Percentiles rank a stretch among this genome's conserved stretches.
phyloP scores from a whole-genome alignment of 2,797 vertebrate species.

The Spinibarbus caldwelli region DNA sequence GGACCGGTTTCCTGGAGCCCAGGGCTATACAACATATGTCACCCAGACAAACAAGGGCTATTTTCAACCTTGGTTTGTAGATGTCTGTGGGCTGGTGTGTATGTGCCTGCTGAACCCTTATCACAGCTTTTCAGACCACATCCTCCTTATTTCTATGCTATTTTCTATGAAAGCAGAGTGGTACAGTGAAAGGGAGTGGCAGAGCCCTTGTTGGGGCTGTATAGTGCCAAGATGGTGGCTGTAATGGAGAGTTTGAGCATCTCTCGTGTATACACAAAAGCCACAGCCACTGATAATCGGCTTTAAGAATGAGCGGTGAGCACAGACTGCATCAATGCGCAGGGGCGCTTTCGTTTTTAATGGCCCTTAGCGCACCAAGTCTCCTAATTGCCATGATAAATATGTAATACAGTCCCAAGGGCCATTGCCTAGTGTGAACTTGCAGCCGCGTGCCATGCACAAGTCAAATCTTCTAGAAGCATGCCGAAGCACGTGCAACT shows the following conservation, averaged over 20 bases:
- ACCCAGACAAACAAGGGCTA: slow-evolving; percentile 65
- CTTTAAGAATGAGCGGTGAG: slow-evolving; percentile 7
- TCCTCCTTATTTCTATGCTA: slow-evolving; percentile 10
- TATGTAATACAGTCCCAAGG: slow-evolving; percentile 62
- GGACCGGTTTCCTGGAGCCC: slow-evolving; percentile 66
- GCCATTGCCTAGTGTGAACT: slow-evolving; percentile 15
- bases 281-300: slow-evolving; percentile 35
- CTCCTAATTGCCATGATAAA: slow-evolving; percentile 74
- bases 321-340: slow-evolving; percentile 12
- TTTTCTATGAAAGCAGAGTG: slow-evolving; percentile 26
- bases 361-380: slow-evolving; percentile 63
- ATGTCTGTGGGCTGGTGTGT: background rate
- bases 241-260: slow-evolving; percentile 41
- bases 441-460: background rate
- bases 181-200: slow-evolving; percentile 27
- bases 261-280: slow-evolving; percentile 37
- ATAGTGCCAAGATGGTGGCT: background rate
- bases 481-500: background rate
- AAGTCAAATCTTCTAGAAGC: background rate
- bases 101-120: slow-evolving; percentile 11
- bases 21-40: slow-evolving; percentile 69
- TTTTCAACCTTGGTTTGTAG: slow-evolving; percentile 52
- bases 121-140: slow-evolving; percentile 37
- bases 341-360: slow-evolving; percentile 60
- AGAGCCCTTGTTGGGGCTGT: background rate